Evolutionary conservation across 1,140 invertebrate species (phyloP).

Genomic region (Paraescarpia echinospica): DNA sequence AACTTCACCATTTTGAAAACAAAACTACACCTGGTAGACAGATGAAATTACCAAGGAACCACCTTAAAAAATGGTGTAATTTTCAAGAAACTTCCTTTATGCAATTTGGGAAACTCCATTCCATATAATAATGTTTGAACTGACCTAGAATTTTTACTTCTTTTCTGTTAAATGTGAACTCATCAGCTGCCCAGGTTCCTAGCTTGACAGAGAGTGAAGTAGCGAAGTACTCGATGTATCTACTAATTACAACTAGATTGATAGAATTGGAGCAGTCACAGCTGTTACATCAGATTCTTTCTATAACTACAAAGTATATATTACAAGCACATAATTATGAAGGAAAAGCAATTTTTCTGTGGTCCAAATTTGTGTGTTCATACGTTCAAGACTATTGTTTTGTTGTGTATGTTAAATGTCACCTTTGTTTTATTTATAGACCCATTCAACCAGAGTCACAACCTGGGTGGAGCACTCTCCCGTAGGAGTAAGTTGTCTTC

Average conservation of each 20-base stretch:
- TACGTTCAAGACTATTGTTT: neutral
- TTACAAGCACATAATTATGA: neutral
- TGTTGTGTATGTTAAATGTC: neutral
- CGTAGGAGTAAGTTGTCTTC: slow-evolving; percentile 62
- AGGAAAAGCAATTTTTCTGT: neutral
- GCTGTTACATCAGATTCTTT: neutral
- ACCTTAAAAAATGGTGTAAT: neutral
- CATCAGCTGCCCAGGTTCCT: neutral
- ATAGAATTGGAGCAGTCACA: neutral
- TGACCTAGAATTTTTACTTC: neutral
- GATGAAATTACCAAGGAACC: neutral
- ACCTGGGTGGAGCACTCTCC: slow-evolving; percentile 64
- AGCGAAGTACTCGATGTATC: neutral
- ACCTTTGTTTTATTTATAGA: slow-evolving; percentile 53
- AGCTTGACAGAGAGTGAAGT: neutral
- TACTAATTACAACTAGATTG: neutral
- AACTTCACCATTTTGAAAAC: neutral
- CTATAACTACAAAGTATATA: neutral
- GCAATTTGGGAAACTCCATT: neutral
- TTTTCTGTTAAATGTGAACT: neutral
- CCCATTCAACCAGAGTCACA: slow-evolving; percentile 67
- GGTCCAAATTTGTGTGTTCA: no score
- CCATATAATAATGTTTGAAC: neutral
- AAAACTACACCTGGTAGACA: neutral
- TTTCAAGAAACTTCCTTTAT: neutral